Percentiles rank a stretch among this genome's conserved stretches.
phyloP scores from a whole-genome alignment of 2,797 vertebrate species.

The Geotrypetes seraphini region DNA sequence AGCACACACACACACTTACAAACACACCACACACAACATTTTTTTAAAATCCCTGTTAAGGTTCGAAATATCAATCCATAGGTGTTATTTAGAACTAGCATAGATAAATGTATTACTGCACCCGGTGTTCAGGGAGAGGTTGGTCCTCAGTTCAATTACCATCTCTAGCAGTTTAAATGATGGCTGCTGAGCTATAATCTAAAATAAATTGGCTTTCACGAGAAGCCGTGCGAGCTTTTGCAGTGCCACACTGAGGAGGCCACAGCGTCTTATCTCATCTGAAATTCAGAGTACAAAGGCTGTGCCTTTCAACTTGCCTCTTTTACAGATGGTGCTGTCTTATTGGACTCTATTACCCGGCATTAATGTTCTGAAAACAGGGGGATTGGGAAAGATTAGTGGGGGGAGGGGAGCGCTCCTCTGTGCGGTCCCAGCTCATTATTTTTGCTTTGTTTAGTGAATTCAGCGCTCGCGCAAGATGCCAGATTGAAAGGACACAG shows the following conservation, averaged over 20 bases:
- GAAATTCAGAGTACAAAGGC: conserved; percentile 34
- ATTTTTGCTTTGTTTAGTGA: too few species aligned
- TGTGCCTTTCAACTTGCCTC: conserved; percentile 13
- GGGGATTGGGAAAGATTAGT: conserved; percentile 2
- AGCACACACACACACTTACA: too few species aligned
- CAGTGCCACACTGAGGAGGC: conserved; percentile 21
- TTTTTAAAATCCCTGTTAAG: too few species aligned
- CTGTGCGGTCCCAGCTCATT: too few species aligned
- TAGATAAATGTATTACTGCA: conserved; percentile 22
- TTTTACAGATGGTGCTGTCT: conserved; percentile 4
- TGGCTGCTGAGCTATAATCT: conserved; percentile 47
- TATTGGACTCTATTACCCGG: not conserved
- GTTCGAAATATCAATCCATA: not conserved
- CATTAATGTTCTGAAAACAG: not conserved
- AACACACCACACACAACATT: too few species aligned
- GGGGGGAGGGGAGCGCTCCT: too few species aligned
- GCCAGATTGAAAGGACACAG: too few species aligned
- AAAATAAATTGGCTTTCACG: conserved; percentile 61
- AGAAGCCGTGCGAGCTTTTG: conserved; percentile 38
- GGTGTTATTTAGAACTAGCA: conserved; percentile 12
- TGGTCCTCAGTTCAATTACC: conserved; percentile 52
- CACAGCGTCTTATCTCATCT: conserved; percentile 35
- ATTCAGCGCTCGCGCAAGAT: too few species aligned
- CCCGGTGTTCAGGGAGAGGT: conserved; percentile 19
- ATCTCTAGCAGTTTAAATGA: conserved; percentile 48